Conservation (phyloP, 2,797 vertebrate genomes). For the Urocyon cinereoargenteus region DNA sequence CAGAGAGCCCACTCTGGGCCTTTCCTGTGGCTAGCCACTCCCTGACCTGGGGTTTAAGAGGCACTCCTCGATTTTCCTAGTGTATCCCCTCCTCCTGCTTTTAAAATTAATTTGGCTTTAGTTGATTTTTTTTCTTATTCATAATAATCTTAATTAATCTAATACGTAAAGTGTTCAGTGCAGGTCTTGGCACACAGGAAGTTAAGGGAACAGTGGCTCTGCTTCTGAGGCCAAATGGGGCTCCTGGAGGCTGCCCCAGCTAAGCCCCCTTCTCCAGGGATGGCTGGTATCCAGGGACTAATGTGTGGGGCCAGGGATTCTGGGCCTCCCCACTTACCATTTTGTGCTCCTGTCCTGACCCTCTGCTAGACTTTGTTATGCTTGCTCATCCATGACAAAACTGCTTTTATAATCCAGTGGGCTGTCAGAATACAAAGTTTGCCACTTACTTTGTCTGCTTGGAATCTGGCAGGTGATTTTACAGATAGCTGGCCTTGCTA, state of each 20-base stretch:
- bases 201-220: neutral
- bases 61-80: neutral
- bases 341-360: neutral
- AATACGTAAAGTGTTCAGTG: neutral
- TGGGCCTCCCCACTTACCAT: neutral
- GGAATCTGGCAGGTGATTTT: neutral
- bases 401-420: neutral
- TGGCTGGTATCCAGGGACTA: neutral
- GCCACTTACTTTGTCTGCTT: neutral
- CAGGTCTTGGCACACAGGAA: neutral
- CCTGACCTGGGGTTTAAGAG: neutral
- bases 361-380: neutral
- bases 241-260: neutral
- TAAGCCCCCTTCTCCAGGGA: neutral
- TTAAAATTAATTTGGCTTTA: neutral
- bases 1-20: neutral
- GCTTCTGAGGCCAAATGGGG: neutral
- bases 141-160: neutral
- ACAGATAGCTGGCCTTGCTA: neutral
- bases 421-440: neutral
- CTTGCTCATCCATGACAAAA: neutral
- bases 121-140: conserved; percentile 5
- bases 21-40: neutral
- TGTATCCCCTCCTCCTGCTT: neutral
- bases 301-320: neutral